Evolutionary conservation across 1,140 invertebrate genomes (phyloP).

Genomic region (Brachionus angularis): DNA sequence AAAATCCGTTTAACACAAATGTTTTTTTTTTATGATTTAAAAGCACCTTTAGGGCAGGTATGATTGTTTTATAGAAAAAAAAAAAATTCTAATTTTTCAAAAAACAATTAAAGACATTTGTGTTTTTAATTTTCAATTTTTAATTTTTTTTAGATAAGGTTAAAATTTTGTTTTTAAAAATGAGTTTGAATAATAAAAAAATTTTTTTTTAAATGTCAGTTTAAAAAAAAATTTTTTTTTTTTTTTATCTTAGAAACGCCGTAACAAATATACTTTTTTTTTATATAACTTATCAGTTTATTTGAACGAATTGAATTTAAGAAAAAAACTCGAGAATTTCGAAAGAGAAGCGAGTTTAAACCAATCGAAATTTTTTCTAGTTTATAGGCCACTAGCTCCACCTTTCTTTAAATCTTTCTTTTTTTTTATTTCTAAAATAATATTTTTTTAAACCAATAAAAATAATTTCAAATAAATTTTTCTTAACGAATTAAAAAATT

Average conservation of each 20-base stretch:
- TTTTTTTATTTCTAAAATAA: background rate
- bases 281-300: no score
- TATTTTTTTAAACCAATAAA: slow-evolving; percentile 12
- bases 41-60: background rate
- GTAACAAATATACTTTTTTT: no score
- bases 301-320: no score
- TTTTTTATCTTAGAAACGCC: no score
- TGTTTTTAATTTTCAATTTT: background rate
- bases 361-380: no score
- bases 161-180: slow-evolving; percentile 1
- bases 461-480: slow-evolving; percentile 2
- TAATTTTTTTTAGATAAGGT: slow-evolving; percentile 4
- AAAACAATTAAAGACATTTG: slow-evolving; percentile 43
- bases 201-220: slow-evolving; percentile 35
- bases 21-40: background rate
- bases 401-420: slow-evolving; percentile 4
- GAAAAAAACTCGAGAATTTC: no score
- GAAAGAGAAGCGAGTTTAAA: no score
- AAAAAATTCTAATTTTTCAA: no score
- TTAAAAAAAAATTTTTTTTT: no score
- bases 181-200: slow-evolving; percentile 38
- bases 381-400: no score
- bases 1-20: no score
- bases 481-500: slow-evolving; percentile 31
- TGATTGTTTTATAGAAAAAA: no score